Conservation (phyloP, 2,113 vertebrate species). For the Leucopsar rothschildi region DNA sequence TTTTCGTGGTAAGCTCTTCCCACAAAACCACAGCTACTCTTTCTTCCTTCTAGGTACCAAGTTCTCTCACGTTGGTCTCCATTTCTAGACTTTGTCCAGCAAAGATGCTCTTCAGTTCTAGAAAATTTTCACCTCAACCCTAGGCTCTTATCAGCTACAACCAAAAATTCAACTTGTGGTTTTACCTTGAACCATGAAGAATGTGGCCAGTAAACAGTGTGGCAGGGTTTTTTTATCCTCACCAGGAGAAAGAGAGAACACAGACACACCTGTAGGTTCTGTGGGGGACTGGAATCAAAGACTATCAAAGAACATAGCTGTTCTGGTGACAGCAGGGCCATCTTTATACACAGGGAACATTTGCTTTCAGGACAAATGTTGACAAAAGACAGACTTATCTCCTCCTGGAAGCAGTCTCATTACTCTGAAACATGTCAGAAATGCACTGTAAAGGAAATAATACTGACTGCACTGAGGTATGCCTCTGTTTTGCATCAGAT, state of each 20-base stretch:
- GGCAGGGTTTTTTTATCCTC: accelerated
- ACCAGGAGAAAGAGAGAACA: not conserved
- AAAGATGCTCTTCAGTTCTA: not conserved
- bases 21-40: not conserved
- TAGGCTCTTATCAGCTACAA: not conserved
- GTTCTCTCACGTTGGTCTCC: not conserved
- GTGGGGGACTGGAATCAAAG: not conserved
- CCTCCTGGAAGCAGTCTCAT: not conserved
- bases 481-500: not conserved
- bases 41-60: not conserved
- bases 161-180: not conserved
- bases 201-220: not conserved
- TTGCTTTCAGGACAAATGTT: not conserved
- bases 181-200: not conserved
- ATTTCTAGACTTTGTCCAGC: not conserved
- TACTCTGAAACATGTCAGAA: not conserved
- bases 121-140: not conserved
- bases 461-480: not conserved
- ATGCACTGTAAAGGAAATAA: not conserved
- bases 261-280: not conserved
- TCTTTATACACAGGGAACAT: accelerated
- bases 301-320: not conserved
- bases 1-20: not conserved
- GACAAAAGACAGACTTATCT: not conserved
- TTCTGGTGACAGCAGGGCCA: not conserved